These are phyloP conservation scores for Marronus borbonicus DNA, from an alignment of 2,888 invertebrate genomes.

Conservation along the genomic window DNA sequence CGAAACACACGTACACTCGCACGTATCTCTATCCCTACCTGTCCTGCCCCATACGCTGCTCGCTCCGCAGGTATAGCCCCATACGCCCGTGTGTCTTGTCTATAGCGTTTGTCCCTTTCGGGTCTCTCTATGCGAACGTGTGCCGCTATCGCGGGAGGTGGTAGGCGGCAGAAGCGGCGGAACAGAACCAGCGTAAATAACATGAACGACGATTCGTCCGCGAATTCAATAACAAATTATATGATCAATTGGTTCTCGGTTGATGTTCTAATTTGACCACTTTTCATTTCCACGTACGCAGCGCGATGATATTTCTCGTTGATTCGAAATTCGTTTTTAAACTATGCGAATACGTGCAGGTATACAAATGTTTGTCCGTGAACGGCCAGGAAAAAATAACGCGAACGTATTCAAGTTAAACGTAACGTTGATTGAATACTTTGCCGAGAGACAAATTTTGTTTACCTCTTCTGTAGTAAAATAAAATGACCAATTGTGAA, in stretches of 20 bases:
- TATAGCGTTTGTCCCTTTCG: slow-evolving; percentile 18
- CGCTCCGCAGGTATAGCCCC: neutral
- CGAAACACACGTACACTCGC: slow-evolving; percentile 39
- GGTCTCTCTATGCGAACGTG: neutral
- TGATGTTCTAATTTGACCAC: slow-evolving; percentile 49
- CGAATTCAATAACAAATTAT: slow-evolving; percentile 53
- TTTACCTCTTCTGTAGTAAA: too few relatives aligned
- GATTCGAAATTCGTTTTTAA: slow-evolving; percentile 47
- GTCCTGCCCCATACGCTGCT: slow-evolving; percentile 36
- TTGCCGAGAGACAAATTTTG: too few relatives aligned
- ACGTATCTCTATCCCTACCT: slow-evolving; percentile 48
- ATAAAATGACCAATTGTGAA: too few relatives aligned
- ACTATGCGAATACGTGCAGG: neutral
- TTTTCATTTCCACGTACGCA: slow-evolving; percentile 42
- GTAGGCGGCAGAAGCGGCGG: neutral
- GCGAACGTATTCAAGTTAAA: too few relatives aligned
- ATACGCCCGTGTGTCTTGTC: slow-evolving; percentile 33
- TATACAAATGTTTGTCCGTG: too few relatives aligned
- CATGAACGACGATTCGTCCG: slow-evolving; percentile 20
- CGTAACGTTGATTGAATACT: too few relatives aligned
- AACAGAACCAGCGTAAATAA: slow-evolving; percentile 36
- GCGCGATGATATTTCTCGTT: slow-evolving; percentile 27
- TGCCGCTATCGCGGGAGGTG: slow-evolving; percentile 9
- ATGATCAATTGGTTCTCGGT: slow-evolving; percentile 50
- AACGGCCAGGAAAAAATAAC: too few relatives aligned